Base-by-base conservation (phyloP, 1,140 invertebrate species). In the Bradynema listronoti region DNA sequence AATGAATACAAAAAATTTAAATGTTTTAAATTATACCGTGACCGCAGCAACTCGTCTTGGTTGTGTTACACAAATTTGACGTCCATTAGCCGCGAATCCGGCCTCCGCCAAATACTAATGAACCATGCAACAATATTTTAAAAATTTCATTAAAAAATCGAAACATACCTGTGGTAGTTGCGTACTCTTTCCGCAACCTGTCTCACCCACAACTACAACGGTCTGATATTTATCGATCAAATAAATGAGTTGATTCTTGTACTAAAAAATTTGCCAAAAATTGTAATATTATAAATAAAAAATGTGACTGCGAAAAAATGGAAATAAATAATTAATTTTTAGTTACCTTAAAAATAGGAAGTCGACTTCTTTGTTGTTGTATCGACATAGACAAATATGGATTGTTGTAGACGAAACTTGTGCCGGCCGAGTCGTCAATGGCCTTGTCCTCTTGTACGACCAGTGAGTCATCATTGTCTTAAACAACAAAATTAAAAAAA, bases 181-280 rank as follows among this genome's bases (percentile, higher is more conserved):
- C 0, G 92, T 96, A 76, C 89, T 93, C 80, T 97, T 97, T 9
- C 93, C 93, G 80, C 88, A 90, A 27, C 93, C 92, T 24, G 91
- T 80, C 91, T 92, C 0, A 89, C 88, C 89, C 68, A 92, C 86
- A 14, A 93, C 80, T 41, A 93, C 56, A 6, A 64, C 50, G 1
- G 61, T 63, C 36, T 60, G 50, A 47, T 66, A 69, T 45, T 62
- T 60, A 45, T 65, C 57, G 9, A 75, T 74, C 27, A 78, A 56
- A 56, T 78, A 78, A 14, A 77, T 51, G 11, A 77, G 56, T 36
- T 78, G 76, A 57, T 72, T 75, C 34, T 65, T 61, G 25, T 73
- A 59, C 70, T 72, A 46, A 53, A 71, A 34, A 4, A 53, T 46
- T 16, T 56, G 3, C n/a, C 41, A 32, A 4, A 47, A 36, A 42